phyloP scores from a whole-genome alignment of 2,888 invertebrate genomes.

The Eupithecia insigniata region DNA sequence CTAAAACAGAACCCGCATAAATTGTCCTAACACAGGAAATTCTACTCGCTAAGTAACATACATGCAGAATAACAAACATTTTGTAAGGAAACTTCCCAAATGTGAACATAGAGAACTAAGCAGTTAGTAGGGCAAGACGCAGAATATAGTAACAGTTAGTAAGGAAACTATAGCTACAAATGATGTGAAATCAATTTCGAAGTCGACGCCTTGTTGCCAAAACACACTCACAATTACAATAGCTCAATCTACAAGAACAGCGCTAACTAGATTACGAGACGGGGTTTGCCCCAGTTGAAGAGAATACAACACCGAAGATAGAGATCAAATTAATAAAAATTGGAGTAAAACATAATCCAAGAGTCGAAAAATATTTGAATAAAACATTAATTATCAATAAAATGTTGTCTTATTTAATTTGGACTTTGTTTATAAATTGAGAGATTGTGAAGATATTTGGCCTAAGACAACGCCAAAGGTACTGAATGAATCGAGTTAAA shows the following conservation, averaged over 20 bases:
- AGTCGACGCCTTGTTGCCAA: slow-evolving; percentile 47
- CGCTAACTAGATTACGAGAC: slow-evolving; percentile 73
- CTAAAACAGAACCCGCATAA: slow-evolving; percentile 37
- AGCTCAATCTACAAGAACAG: slow-evolving; percentile 75
- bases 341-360: background rate
- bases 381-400: background rate
- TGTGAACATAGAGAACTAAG: slow-evolving; percentile 9
- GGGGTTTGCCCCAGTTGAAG: slow-evolving; percentile 31
- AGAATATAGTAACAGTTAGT: slow-evolving; percentile 30
- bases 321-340: background rate
- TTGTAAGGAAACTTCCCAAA: slow-evolving; percentile 9
- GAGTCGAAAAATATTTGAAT: background rate
- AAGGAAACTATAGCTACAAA: slow-evolving; percentile 50
- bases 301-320: slow-evolving; percentile 5
- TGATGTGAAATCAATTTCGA: slow-evolving; percentile 60
- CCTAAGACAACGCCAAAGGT: no score
- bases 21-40: slow-evolving; percentile 38
- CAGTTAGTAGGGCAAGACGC: background rate
- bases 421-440: background rate
- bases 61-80: slow-evolving; percentile 15
- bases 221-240: slow-evolving; percentile 62
- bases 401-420: no score
- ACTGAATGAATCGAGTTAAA: no score
- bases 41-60: slow-evolving; percentile 12
- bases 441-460: no score